Base-by-base conservation (phyloP, 1,140 invertebrate species). In the Pristionchus pacificus region DNA sequence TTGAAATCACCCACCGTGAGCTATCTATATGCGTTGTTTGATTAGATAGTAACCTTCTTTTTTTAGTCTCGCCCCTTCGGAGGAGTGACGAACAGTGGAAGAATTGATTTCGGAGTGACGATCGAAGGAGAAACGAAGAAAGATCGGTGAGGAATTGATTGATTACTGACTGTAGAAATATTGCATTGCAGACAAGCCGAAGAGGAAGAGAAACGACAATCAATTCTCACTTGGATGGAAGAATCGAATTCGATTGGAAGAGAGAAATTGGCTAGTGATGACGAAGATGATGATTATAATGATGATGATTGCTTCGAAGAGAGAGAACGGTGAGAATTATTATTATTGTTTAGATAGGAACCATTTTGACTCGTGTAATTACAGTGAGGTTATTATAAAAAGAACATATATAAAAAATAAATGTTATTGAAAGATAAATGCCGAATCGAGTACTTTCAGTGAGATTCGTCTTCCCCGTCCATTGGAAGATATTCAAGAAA, bases 401-500 rank as follows among this genome's bases (percentile, higher is more conserved):
- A 58, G 57, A 15, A 58, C 65, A 1, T 66, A 38, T 57, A 38
- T 57, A 0, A 58, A 57, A 38, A 58, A 66, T 29, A 57, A 66
- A 32, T 58, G 59, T 24, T 66, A 38, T n/a, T 38, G 49, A 1
- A 66, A 27, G 2, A 66, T 38, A 58, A 29, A 58, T 15, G 65
- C 57, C 6, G 65, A 66, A 58, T 57, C 64, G 25, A 32, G 6
- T 49, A 19, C 19, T 10, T 49, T 10, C 38, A 49, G 38, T 10
- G 38, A 49, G 19, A 49, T 49, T 6, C 6, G 38, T 10, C 65
- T 73, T 0, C 63, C 71, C 13, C 67, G 68, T 68, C 71, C 71
- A 14, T n/a, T 73, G 1, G 71, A 73, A 33, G 71, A 73, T 60
- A 73, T 73, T 3, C 67, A 68, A n/a, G 71, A 73, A 69, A 33